Conservation (phyloP, 2,888 invertebrate species). For the Melolontha melolontha region DNA sequence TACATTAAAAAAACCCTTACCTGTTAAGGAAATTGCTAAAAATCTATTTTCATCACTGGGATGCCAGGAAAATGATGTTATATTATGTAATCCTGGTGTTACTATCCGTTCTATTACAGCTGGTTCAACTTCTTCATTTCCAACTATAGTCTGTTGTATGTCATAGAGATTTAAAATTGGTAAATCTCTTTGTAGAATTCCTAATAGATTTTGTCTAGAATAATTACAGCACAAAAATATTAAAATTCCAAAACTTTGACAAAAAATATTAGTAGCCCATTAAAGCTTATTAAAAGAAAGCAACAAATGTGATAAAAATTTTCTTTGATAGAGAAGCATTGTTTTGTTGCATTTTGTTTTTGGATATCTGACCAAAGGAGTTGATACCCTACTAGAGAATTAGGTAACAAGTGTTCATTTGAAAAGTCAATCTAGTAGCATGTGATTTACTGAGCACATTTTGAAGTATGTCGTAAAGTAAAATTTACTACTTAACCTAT, state of each 20-base stretch:
- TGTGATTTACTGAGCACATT: too few species aligned
- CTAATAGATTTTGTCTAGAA: constrained; percentile 77
- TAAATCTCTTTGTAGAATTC: constrained; percentile 85
- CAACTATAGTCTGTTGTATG: constrained; percentile 77
- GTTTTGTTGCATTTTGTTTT: too few species aligned
- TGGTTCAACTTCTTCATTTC: constrained; percentile 81
- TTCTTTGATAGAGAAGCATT: too few species aligned
- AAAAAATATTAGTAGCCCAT: background rate
- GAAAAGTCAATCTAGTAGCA: too few species aligned
- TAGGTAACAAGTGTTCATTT: too few species aligned
- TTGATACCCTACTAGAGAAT: too few species aligned
- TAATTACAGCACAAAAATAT: background rate
- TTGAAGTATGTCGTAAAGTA: too few species aligned
- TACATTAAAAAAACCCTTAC: constrained; percentile 56
- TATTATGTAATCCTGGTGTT: constrained; percentile 64
- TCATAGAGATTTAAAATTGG: constrained; percentile 85
- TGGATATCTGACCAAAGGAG: too few species aligned
- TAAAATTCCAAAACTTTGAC: background rate
- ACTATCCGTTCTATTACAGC: constrained; percentile 80
- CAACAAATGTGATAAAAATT: too few species aligned
- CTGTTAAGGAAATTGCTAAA: constrained; percentile 74
- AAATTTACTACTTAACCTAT: too few species aligned
- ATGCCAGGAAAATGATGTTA: constrained; percentile 91
- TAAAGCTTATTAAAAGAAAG: too few species aligned
- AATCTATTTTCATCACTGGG: constrained; percentile 82